Evolutionary conservation across 2,113 vertebrate species (phyloP), one percentile per base, ranked within the genome.

Genomic region (Eptesicus fuscus): DNA sequence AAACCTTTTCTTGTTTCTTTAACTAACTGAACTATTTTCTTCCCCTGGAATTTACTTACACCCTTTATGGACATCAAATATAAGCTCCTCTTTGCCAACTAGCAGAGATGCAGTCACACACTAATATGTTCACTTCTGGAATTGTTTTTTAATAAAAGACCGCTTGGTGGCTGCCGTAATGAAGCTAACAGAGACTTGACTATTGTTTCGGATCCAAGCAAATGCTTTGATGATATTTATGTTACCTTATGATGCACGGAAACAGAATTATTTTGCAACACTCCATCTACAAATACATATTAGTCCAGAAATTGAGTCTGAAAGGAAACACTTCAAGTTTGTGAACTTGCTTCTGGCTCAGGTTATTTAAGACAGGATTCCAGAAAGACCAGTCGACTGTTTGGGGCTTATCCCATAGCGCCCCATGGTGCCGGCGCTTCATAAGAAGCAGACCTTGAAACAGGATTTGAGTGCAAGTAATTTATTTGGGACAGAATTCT

Each of bases 51-150:
- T 76, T 71, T 74, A 65, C 25, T 71, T 74, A 65, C 35, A 65
- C 65, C 22, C 49, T 94, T 73, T 73, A 40, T 70, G 23, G 9
- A 95, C 94, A 94, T 91, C 59, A 93, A 74, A 89, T 49, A 61
- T 14, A 49, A 56, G 2, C 18, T 70, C 51, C 44, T 91, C 23
- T 51, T 91, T 53, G 79, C 30, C 61, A 95, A 42, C 42, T 13
- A 83, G 42, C 42, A 8, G 23, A 83, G 71, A 90, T 63, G 5
- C 25, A 65, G 49, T 79, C 79, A 79, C 4, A 61, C 4, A 5
- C n/a, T 83, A 83, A 83, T 79, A 79, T 74, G 83, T 94, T 93
- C 70, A 76, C 47, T 89, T 84, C 53, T 83, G 13, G 14, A 71
- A 76, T 65, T 6, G 4, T 25, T 65, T 78, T 90, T 90, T 77